A percentile compares a stretch with the other conserved stretches of the same genome.
These are phyloP conservation scores for Sebastes goodei DNA, from an alignment of 2,797 vertebrate genomes.

Conservation along the genomic window DNA sequence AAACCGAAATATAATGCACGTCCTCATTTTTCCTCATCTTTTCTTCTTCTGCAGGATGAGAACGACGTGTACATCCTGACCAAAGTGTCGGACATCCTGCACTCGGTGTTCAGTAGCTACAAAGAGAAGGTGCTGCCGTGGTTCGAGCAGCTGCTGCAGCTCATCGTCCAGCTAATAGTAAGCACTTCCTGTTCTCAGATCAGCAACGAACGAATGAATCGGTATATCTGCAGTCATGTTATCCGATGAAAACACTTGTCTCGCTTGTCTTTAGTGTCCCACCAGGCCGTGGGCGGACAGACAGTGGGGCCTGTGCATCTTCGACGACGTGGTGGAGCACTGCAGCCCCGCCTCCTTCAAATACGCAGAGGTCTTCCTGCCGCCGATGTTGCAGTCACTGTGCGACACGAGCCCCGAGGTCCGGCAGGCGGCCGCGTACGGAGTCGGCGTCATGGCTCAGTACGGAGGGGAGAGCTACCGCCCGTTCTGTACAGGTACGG, in stretches of 20 bases:
- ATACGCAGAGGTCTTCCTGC: conserved; percentile 93
- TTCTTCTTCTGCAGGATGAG: conserved; percentile 87
- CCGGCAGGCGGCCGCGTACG: conserved; percentile 95
- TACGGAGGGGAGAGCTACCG: conserved; percentile 95
- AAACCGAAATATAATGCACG: rapidly evolving
- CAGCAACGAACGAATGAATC: not conserved
- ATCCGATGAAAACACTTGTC: not conserved
- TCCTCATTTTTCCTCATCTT: not conserved
- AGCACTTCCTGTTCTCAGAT: conserved; percentile 58
- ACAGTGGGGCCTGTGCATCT: conserved; percentile 98
- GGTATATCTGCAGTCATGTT: not conserved
- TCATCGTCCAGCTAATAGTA: conserved; percentile 97
- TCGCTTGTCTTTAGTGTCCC: conserved; percentile 83
- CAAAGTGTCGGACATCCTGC: conserved; percentile 98
- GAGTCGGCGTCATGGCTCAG: conserved; percentile 96
- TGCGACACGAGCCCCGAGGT: conserved; percentile 96
- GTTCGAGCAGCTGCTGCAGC: conserved; percentile 97
- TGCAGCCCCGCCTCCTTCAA: conserved; percentile 98
- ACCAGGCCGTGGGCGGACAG: conserved; percentile 96
- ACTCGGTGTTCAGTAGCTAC: conserved; percentile 97
- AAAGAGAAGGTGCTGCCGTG: conserved; percentile 96
- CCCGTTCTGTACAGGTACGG: conserved; percentile 93
- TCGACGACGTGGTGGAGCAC: conserved; percentile 96
- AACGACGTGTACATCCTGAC: conserved; percentile 98
- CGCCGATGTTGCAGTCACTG: conserved; percentile 92